Base-by-base conservation (phyloP, 2,113 vertebrate species). In the Trachemys scripta region DNA sequence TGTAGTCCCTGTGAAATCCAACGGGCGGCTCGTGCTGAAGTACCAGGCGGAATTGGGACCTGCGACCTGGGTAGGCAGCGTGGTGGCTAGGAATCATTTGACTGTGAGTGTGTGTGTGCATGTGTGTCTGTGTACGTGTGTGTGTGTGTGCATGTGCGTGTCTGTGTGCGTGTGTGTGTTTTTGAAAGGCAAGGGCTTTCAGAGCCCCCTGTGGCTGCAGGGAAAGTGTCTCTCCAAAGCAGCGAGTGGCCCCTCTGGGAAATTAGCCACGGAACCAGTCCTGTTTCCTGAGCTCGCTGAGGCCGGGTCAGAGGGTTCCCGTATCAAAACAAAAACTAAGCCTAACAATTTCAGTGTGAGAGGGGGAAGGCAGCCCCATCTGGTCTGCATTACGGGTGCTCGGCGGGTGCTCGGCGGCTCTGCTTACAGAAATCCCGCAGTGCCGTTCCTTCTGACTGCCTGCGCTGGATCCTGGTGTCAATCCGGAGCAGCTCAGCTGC, bases 401-500 rank as follows among this genome's bases (percentile, higher is more conserved):
- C 1, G 10, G 35, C 4, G 11, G 0, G 1, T 3, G 1, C 3
- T 76, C 1, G 10, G 35, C 5, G 11, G 13, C 57, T 35, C 47
- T 29, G 10, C 0, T 47, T 12, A 1, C 49, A 3, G 27, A n/a
- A 57, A 80, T 42, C 69, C 81, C 35, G 7, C 24, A 31, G 81
- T 75, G 19, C 2, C 0, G 0, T 0, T 27, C 90, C 16, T 5
- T 62, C 29, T 62, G 59, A 35, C 4, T 11, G 0, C 9, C 57
- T 11, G 9, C 0, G n/a, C 83, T 9, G 47, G 20, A n/a, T 69
- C 31, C 62, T 85, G 47, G 31, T 16, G 47, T 3, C 4, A 69
- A 22, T 69, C 59, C 59, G 25, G 57, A n/a, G 47, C 20, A 5
- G 10, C 47, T 17, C 12, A 8, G 16, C 57, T 31, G 11, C 11